Evolutionary conservation across 1,140 invertebrate genomes (phyloP), one percentile per base, ranked within the genome.

Genomic region (Monomorium pharaonis): DNA sequence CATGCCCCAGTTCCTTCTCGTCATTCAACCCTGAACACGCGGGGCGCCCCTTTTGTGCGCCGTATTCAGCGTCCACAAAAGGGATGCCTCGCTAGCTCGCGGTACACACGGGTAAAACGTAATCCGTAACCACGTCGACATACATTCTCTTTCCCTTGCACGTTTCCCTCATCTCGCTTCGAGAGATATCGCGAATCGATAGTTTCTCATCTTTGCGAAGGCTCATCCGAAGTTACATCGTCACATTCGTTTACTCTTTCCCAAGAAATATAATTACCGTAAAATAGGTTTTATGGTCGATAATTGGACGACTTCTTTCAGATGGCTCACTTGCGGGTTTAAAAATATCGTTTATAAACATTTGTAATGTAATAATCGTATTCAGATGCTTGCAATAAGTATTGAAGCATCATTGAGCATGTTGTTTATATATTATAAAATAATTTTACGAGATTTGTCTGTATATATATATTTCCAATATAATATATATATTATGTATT

Each of bases 151-250:
- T 63, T 16, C 33, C 37, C 16, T 47, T 42, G 47, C 33, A 58
- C 63, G 27, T 84, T 84, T 78, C 33, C 69, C 76, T 84, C 77
- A 85, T 81, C 42, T 90, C 72, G 51, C 78, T 81, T 37, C 24
- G 49, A 6, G 24, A 72, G 78, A 81, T 72, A 81, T 81, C 49
- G 37, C 78, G 51, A 24, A 81, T 81, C 65, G 78, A 81, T 81
- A 81, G 63, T 90, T 89, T 89, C 95, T 96, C 95, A 96, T 60
- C 60, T 58, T 56, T 78, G 47, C 37, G 70, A 54, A 10, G 21
- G 9, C 65, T 33, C 65, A 84, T 84, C 65, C 65, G 65, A 49
- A 24, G 18, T 81, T 42, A 42, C 51, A 4, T 30, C 30, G 65
- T n/a, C 21, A 24, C 18, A 70, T 81, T 81, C 49, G 49, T 72